Percentiles rank a stretch among this genome's conserved stretches.
Evolutionary conservation across 2,888 invertebrate genomes (phyloP).

Genomic region (Aleiodes leptofemur): DNA sequence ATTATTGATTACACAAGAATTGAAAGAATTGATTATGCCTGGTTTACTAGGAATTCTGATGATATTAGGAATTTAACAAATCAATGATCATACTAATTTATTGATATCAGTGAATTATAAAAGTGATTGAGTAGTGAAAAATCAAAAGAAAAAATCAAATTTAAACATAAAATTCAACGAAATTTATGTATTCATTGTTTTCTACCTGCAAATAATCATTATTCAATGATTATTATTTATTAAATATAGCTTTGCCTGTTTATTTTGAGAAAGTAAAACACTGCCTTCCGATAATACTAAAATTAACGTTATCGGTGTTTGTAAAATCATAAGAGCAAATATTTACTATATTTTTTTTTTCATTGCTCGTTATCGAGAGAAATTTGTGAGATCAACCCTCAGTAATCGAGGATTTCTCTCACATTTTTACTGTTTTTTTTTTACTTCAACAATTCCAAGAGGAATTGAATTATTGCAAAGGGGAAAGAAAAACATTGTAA

Average conservation of each 20-base stretch:
- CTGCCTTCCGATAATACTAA: slow-evolving; percentile 24
- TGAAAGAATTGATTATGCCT: not conserved
- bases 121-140: not conserved
- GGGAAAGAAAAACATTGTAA: not conserved
- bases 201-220: not conserved
- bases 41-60: not conserved
- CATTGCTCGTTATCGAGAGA: slow-evolving; percentile 1
- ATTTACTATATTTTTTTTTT: not conserved
- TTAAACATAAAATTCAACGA: too few relatives aligned
- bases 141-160: too few relatives aligned
- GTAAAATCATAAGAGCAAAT: not conserved
- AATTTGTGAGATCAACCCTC: not conserved
- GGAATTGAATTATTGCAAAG: too few relatives aligned
- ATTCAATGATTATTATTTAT: not conserved
- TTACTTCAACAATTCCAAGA: too few relatives aligned
- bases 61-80: not conserved
- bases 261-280: slow-evolving; percentile 12
- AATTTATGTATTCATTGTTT: too few relatives aligned
- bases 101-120: not conserved
- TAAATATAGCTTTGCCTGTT: not conserved
- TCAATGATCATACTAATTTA: not conserved
- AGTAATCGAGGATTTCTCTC: too few relatives aligned
- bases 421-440: too few relatives aligned
- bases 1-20: slow-evolving; percentile 6
- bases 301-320: slow-evolving; percentile 2